Percentiles rank a stretch among this genome's conserved stretches.
phyloP scores from a whole-genome alignment of 2,888 invertebrate species.

The Darwinula stevensoni region DNA sequence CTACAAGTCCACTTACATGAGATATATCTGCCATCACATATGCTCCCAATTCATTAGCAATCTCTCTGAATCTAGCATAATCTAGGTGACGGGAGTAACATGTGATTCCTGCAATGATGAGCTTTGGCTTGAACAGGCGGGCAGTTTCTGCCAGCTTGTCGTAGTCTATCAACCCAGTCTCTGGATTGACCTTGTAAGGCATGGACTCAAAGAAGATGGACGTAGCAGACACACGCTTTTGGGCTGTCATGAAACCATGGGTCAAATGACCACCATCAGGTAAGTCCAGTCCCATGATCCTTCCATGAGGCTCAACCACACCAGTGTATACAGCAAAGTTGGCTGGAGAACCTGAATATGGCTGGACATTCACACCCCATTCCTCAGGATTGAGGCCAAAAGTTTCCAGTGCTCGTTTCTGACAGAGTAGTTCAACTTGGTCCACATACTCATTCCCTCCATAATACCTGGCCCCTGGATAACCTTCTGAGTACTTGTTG shows the following conservation, averaged over 20 bases:
- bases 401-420: constrained; percentile 52
- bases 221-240: constrained; percentile 77
- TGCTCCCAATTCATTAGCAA: constrained; percentile 49
- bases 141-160: constrained; percentile 54
- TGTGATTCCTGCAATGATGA: constrained; percentile 71
- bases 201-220: constrained; percentile 94
- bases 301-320: constrained; percentile 58
- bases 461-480: constrained; percentile 25
- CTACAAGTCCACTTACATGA: constrained; percentile 70
- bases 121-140: constrained; percentile 54
- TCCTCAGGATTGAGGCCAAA: constrained; percentile 47
- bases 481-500: constrained; percentile 28
- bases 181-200: constrained; percentile 58
- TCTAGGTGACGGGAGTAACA: constrained; percentile 79
- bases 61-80: constrained; percentile 57
- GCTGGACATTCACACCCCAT: constrained; percentile 96
- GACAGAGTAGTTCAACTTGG: constrained; percentile 62
- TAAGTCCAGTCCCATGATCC: constrained; percentile 83
- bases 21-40: constrained; percentile 86
- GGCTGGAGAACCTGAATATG: constrained; percentile 82
- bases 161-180: constrained; percentile 71
- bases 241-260: constrained; percentile 61
- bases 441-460: constrained; percentile 92
- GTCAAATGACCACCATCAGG: constrained; percentile 92
- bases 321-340: constrained; percentile 91